Evolutionary conservation across 2,113 vertebrate genomes (phyloP).

Genomic region (Lucifuga dentata): DNA sequence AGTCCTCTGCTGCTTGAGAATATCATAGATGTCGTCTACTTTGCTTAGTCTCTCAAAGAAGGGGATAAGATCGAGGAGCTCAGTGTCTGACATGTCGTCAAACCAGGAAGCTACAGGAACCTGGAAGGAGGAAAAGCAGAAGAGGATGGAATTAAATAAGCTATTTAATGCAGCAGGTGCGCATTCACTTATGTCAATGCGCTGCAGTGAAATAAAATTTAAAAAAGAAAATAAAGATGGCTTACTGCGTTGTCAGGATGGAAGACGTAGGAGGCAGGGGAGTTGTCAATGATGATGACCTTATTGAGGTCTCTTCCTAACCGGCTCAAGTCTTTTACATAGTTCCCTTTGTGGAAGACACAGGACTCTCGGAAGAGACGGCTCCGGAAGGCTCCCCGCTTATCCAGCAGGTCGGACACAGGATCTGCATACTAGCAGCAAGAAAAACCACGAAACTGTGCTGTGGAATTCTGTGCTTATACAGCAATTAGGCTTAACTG

Average conservation of each 20-base stretch:
- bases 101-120: slow-evolving; percentile 98
- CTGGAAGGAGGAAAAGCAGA: slow-evolving; percentile 70
- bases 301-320: slow-evolving; percentile 93
- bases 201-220: no score
- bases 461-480: background rate
- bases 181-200: background rate
- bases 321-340: slow-evolving; percentile 96
- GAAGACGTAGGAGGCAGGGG: slow-evolving; percentile 96
- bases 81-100: slow-evolving; percentile 95
- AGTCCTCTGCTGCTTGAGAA: slow-evolving; percentile 91
- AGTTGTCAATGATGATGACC: slow-evolving; percentile 97
- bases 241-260: slow-evolving; percentile 95
- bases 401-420: slow-evolving; percentile 94
- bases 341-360: slow-evolving; percentile 96
- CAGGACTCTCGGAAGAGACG: slow-evolving; percentile 97
- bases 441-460: background rate
- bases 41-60: slow-evolving; percentile 97
- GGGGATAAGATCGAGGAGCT: slow-evolving; percentile 95
- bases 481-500: no score
- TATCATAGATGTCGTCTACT: slow-evolving; percentile 91
- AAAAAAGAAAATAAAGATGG: slow-evolving; percentile 10
- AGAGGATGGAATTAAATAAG: background rate
- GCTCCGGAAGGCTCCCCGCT: slow-evolving; percentile 92
- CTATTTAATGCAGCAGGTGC: no score
- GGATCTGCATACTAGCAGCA: slow-evolving; percentile 91